Conservation (phyloP, 2,113 vertebrate genomes). For the Phaetusa simplex region DNA sequence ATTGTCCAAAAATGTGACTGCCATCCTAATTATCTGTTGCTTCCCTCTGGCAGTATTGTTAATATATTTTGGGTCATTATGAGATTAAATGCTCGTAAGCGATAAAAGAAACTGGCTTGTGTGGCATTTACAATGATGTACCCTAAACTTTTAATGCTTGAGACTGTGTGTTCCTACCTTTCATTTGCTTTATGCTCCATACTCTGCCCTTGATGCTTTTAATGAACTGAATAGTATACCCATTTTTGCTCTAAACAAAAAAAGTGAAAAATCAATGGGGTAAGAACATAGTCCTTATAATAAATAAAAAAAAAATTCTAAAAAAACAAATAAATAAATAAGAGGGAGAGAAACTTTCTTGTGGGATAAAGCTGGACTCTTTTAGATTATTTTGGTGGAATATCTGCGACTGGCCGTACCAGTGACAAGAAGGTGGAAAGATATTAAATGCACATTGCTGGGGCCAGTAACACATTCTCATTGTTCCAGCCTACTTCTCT, state of each 20-base stretch:
- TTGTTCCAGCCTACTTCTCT: not conserved
- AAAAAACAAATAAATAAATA: not conserved
- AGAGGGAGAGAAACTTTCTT: not conserved
- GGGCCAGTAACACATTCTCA: not conserved
- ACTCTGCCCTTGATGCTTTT: not conserved
- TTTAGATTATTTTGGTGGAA: not conserved
- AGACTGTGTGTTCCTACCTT: not conserved
- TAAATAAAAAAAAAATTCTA: not conserved
- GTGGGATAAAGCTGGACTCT: not conserved
- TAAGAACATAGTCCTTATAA: not conserved
- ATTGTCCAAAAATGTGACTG: not conserved
- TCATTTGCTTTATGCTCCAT: not conserved
- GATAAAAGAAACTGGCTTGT: not conserved
- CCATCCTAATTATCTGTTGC: not conserved
- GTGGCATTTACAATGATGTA: not conserved
- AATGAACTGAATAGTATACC: not conserved
- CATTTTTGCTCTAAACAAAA: not conserved
- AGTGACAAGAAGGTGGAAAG: not conserved
- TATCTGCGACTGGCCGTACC: not conserved
- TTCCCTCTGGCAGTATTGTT: not conserved
- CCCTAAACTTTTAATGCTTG: not conserved
- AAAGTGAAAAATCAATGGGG: not conserved
- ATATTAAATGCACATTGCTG: not conserved
- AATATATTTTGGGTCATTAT: not conserved
- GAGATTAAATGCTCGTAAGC: not conserved